Percentiles rank a stretch among this genome's conserved stretches.
phyloP scores from a whole-genome alignment of 2,113 vertebrate genomes.

The Poecilia latipinna region DNA sequence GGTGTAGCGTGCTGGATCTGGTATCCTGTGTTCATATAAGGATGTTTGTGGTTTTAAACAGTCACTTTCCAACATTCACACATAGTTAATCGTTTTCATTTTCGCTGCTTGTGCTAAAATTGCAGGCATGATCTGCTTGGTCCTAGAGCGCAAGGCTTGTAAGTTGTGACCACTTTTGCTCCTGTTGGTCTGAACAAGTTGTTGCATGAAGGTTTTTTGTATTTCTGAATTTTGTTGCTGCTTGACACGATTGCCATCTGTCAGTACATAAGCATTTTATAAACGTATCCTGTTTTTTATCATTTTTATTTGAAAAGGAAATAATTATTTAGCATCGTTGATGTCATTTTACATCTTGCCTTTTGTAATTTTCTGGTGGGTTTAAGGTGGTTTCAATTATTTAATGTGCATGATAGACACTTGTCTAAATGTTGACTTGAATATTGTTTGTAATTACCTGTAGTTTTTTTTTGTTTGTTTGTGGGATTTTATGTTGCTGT shows the following conservation, averaged over 20 bases:
- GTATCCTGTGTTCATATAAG: background rate
- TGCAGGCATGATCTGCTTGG: background rate
- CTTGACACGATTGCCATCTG: background rate
- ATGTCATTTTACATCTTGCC: background rate
- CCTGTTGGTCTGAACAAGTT: background rate
- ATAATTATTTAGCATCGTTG: background rate
- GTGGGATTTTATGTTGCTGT: too few species aligned
- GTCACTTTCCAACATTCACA: too few species aligned
- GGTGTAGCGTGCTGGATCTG: background rate
- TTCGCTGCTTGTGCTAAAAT: too few species aligned
- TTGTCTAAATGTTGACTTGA: too few species aligned
- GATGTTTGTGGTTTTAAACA: too few species aligned
- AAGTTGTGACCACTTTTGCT: background rate
- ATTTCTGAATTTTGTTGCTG: background rate
- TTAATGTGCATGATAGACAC: too few species aligned
- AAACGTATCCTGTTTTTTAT: background rate
- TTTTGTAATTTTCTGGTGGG: background rate
- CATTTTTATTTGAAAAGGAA: background rate
- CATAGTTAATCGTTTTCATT: too few species aligned
- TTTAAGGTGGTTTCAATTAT: too few species aligned
- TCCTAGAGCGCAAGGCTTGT: background rate
- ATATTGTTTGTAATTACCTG: too few species aligned
- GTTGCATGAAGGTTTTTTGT: background rate
- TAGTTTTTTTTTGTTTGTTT: too few species aligned
- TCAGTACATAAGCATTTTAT: background rate